Conservation (phyloP, 2,797 vertebrate species). For the Kryptolebias ocellatus region DNA sequence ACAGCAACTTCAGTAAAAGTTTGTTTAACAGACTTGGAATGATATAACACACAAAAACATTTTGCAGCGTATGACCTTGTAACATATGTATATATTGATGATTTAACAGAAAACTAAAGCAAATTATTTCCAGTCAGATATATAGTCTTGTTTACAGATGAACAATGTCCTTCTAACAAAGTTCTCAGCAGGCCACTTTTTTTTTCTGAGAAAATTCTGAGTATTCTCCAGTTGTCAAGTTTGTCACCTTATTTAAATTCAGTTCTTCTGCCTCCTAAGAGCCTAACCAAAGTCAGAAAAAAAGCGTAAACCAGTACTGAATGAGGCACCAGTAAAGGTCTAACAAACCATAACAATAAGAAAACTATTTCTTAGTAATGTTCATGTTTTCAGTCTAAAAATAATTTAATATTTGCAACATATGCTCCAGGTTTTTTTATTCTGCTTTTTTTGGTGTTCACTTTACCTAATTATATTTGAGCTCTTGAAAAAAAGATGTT, state of each 20-base stretch:
- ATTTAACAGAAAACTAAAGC: constrained; percentile 1
- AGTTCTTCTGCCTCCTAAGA: no score
- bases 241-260: no score
- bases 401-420: neutral
- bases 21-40: no score
- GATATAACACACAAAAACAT: no score
- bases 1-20: no score
- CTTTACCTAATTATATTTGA: neutral
- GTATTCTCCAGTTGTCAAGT: no score
- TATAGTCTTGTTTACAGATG: neutral
- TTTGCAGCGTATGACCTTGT: no score
- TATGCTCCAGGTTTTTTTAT: neutral
- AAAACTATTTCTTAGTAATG: neutral
- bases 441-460: neutral
- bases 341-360: neutral
- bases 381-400: neutral
- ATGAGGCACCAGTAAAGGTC: neutral
- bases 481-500: neutral
- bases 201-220: no score
- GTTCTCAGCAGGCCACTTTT: no score
- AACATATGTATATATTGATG: neutral
- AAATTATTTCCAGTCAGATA: neutral
- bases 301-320: neutral
- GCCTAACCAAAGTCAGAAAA: neutral
- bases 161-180: neutral